Conservation (phyloP, 2,797 vertebrate genomes). For the Megaceryle alcyon region DNA sequence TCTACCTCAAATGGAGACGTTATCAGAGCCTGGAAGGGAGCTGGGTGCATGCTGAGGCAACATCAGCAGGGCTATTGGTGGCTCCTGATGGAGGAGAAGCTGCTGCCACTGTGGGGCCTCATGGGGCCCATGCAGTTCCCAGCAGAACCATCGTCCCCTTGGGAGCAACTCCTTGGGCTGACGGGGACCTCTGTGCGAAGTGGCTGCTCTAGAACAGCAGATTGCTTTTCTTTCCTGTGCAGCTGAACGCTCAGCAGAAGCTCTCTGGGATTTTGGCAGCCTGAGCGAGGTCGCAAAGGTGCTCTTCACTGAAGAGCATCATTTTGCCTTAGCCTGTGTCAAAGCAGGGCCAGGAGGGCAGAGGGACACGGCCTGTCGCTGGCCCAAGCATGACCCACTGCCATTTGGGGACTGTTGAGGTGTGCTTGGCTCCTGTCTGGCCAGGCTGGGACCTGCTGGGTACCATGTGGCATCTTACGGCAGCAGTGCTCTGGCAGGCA, state of each 20-base stretch:
- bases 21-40: neutral
- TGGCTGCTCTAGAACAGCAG: neutral
- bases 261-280: neutral
- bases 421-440: neutral
- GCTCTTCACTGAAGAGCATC: neutral
- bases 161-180: neutral
- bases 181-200: neutral
- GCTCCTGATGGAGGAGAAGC: neutral
- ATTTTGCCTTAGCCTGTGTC: neutral
- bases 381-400: accelerated
- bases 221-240: neutral
- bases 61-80: neutral
- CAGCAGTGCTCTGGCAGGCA: neutral
- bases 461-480: slow-evolving; percentile 26
- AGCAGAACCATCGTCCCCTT: neutral
- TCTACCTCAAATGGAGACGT: accelerated
- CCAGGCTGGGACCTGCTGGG: slow-evolving; percentile 31
- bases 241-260: neutral
- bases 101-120: neutral
- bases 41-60: neutral
- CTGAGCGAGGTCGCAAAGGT: neutral
- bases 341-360: neutral
- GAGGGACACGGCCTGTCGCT: neutral
- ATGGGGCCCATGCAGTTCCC: accelerated
- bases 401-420: neutral